A percentile compares a stretch with the other conserved stretches of the same genome.
These are phyloP conservation scores for Thamnophis sirtalis DNA, from an alignment of 2,113 vertebrate genomes.

Conservation along the genomic window DNA sequence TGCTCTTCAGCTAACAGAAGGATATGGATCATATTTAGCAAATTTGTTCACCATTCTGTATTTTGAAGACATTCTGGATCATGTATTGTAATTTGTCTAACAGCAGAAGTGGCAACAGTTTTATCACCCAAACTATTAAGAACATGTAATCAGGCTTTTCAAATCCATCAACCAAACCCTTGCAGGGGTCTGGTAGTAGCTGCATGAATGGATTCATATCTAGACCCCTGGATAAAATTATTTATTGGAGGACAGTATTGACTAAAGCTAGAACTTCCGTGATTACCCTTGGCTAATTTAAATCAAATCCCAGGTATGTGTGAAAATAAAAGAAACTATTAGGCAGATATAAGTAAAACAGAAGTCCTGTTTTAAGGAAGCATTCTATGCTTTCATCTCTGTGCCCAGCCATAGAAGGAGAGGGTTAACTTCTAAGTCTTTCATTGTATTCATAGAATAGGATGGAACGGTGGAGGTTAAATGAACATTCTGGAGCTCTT, in stretches of 20 bases:
- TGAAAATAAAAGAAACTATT: not conserved
- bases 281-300: not conserved
- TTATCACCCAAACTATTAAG: not conserved
- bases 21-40: not conserved
- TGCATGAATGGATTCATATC: not conserved
- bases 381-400: not conserved
- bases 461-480: not conserved
- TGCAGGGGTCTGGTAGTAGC: not conserved
- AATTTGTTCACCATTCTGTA: not conserved
- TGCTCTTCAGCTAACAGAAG: not conserved
- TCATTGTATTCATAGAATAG: not conserved
- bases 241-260: not conserved
- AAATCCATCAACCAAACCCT: not conserved
- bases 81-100: not conserved
- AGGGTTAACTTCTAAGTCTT: not conserved
- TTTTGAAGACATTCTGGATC: not conserved
- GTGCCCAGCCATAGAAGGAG: not conserved
- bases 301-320: not conserved
- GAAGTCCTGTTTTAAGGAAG: not conserved
- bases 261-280: not conserved
- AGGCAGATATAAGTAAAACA: not conserved
- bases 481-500: not conserved
- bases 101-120: not conserved
- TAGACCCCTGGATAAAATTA: not conserved
- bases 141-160: not conserved